Conservation (phyloP, 1,140 invertebrate species). For the Drosophila chauvacae region DNA sequence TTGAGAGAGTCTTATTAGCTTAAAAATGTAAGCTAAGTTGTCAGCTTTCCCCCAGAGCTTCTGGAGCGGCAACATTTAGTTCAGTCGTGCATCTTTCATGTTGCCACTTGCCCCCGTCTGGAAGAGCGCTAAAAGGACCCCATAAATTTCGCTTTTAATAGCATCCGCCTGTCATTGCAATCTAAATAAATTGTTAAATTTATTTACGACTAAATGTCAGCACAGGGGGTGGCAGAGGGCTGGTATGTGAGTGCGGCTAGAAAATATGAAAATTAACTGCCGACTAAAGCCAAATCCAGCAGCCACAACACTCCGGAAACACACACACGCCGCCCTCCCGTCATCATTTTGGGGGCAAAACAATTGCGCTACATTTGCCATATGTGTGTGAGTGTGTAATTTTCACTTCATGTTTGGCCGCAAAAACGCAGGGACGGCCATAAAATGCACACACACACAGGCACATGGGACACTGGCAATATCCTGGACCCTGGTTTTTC, state of each 20-base stretch:
- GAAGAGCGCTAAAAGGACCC: slow-evolving; percentile 42
- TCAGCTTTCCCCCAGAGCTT: not conserved
- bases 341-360: slow-evolving; percentile 47
- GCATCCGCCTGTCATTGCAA: slow-evolving; percentile 82
- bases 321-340: not conserved
- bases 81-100: slow-evolving; percentile 31
- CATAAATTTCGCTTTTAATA: slow-evolving; percentile 81
- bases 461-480: slow-evolving; percentile 30
- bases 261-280: slow-evolving; percentile 84
- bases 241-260: slow-evolving; percentile 57
- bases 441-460: slow-evolving; percentile 73
- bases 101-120: slow-evolving; percentile 19
- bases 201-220: slow-evolving; percentile 81
- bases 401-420: slow-evolving; percentile 81
- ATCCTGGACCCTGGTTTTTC: slow-evolving; percentile 40
- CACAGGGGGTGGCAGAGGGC: slow-evolving; percentile 1
- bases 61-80: slow-evolving; percentile 42
- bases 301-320: slow-evolving; percentile 37
- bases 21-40: not conserved
- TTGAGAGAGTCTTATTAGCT: not conserved
- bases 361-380: slow-evolving; percentile 72
- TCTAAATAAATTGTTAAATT: slow-evolving; percentile 84
- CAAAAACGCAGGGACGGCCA: slow-evolving; percentile 81
- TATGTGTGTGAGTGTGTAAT: slow-evolving; percentile 69
- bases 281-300: slow-evolving; percentile 77